phyloP scores from a whole-genome alignment of 2,888 invertebrate genomes.

The Ichneumon xanthorius region DNA sequence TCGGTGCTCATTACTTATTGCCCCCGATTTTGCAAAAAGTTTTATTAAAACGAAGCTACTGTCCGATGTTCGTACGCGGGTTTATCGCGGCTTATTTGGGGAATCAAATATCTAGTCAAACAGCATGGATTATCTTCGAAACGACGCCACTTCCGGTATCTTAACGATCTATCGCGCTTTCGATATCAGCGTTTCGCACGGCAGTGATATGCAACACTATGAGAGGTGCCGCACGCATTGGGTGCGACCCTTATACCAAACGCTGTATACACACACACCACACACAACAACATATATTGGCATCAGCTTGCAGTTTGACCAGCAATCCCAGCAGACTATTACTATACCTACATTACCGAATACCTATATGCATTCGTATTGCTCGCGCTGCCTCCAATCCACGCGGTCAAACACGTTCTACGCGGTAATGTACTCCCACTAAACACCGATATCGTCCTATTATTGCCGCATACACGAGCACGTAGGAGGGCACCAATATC shows the following conservation, averaged over 20 bases:
- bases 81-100: slow-evolving; percentile 1
- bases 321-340: not conserved
- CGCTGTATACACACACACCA: not conserved
- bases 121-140: slow-evolving; percentile 70
- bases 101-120: slow-evolving; percentile 65
- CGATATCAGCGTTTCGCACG: slow-evolving; percentile 66
- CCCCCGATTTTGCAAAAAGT: not conserved
- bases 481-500: not conserved
- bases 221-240: not conserved
- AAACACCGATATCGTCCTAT: slow-evolving; percentile 79
- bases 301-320: slow-evolving; percentile 51
- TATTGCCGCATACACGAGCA: slow-evolving; percentile 73
- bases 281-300: slow-evolving; percentile 4
- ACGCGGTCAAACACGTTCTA: slow-evolving; percentile 78
- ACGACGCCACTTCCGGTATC: slow-evolving; percentile 78
- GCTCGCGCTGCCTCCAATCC: slow-evolving; percentile 47
- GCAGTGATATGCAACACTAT: not conserved
- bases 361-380: slow-evolving; percentile 25
- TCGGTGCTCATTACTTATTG: too few relatives aligned
- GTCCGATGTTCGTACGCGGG: not conserved
- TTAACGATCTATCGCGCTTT: slow-evolving; percentile 79
- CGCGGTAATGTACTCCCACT: slow-evolving; percentile 79
- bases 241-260: slow-evolving; percentile 6
- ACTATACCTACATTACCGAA: slow-evolving; percentile 11
- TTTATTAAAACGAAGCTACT: not conserved